Conservation (phyloP, 2,797 vertebrate species). For the Pogonophryne albipinna region DNA sequence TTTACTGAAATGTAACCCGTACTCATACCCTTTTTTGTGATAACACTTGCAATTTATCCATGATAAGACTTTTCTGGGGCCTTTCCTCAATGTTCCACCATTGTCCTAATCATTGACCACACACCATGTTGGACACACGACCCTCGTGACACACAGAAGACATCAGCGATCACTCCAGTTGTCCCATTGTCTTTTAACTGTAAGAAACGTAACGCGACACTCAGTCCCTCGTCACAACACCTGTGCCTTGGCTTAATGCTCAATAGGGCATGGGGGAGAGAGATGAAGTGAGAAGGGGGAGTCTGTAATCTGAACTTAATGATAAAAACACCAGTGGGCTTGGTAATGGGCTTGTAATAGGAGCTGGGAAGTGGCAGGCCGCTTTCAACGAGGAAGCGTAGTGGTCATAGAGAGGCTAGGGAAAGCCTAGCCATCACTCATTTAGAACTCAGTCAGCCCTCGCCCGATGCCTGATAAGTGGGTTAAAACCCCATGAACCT, state of each 20-base stretch:
- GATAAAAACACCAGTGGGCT: slow-evolving; percentile 74
- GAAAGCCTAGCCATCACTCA: slow-evolving; percentile 73
- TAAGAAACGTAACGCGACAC: slow-evolving; percentile 72
- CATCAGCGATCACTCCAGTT: slow-evolving; percentile 26
- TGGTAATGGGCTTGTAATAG: slow-evolving; percentile 78
- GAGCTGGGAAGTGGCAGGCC: slow-evolving; percentile 76
- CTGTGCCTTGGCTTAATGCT: slow-evolving; percentile 81
- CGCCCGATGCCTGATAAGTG: slow-evolving; percentile 79
- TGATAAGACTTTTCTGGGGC: background rate
- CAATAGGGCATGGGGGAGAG: slow-evolving; percentile 68
- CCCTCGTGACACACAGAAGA: slow-evolving; percentile 22
- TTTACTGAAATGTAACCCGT: too few species aligned
- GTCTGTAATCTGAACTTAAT: slow-evolving; percentile 81
- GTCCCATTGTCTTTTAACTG: slow-evolving; percentile 62
- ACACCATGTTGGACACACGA: slow-evolving; percentile 33
- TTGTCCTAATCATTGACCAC: slow-evolving; percentile 32
- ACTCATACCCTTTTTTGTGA: background rate
- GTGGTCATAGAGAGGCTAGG: slow-evolving; percentile 68
- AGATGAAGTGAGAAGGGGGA: slow-evolving; percentile 60
- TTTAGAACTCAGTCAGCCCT: slow-evolving; percentile 71
- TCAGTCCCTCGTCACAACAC: slow-evolving; percentile 71
- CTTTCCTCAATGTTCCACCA: background rate
- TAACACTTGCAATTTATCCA: background rate
- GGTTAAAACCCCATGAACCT: slow-evolving; percentile 77
- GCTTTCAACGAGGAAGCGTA: slow-evolving; percentile 54